These are phyloP conservation scores for Phalacrocorax pelagicus DNA, from an alignment of 2,113 vertebrate species.

Conservation along the genomic window DNA sequence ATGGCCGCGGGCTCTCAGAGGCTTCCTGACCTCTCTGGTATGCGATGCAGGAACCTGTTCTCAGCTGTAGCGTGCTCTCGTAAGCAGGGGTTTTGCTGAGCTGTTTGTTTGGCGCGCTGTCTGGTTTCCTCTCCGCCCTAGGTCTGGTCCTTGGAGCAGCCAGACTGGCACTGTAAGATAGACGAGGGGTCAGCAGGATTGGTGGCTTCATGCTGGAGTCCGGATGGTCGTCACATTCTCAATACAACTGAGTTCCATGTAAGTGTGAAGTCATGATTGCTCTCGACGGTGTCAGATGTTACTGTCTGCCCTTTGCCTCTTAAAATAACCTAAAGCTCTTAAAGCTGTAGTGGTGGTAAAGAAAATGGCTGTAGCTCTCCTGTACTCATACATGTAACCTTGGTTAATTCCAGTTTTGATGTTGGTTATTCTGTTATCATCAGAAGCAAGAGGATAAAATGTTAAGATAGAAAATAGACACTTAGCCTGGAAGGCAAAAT, in stretches of 20 bases:
- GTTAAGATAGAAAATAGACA: background rate
- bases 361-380: accelerated
- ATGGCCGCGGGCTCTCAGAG: background rate
- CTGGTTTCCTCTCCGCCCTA: constrained; percentile 28
- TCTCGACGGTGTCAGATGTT: constrained; percentile 75
- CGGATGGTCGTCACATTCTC: constrained; percentile 97
- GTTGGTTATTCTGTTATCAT: background rate
- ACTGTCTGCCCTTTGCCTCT: constrained; percentile 72
- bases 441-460: no score
- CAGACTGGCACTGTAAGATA: constrained; percentile 95
- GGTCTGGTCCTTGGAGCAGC: constrained; percentile 98
- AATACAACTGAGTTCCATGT: constrained; percentile 98
- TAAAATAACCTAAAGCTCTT: constrained; percentile 74
- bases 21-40: background rate
- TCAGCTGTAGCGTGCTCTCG: accelerated
- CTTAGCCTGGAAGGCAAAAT: background rate
- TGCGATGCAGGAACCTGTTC: background rate
- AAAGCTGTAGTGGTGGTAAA: constrained; percentile 39
- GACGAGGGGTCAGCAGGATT: constrained; percentile 96
- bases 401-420: background rate
- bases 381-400: background rate
- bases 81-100: background rate
- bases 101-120: accelerated
- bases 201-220: constrained; percentile 94
- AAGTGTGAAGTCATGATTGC: constrained; percentile 75